Evolutionary conservation across 2,888 invertebrate genomes (phyloP).

Genomic region (Drosophila anceps): DNA sequence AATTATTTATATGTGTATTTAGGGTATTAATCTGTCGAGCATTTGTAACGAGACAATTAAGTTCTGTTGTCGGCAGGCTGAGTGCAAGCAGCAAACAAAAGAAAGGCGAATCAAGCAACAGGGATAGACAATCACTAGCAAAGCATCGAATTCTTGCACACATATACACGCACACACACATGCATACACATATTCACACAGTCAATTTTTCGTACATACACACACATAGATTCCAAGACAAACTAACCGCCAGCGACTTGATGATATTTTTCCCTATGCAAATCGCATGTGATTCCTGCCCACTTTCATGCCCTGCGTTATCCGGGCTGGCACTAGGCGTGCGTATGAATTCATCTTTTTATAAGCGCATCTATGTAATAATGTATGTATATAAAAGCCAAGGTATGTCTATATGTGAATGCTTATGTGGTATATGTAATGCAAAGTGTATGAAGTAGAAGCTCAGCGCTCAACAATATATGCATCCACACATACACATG

Average conservation of each 20-base stretch:
- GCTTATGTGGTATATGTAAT: conserved; percentile 40
- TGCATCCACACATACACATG: not conserved
- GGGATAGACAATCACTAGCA: conserved; percentile 70
- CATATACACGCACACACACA: conserved; percentile 17
- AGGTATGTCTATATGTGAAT: conserved; percentile 4
- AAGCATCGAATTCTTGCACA: conserved; percentile 72
- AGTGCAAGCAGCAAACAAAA: conserved; percentile 63
- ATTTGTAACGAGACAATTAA: not conserved
- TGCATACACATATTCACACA: conserved; percentile 3
- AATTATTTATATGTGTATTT: too few relatives aligned
- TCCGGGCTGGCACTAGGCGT: conserved; percentile 62
- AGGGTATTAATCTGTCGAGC: conserved; percentile 16
- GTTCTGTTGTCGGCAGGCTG: conserved; percentile 40
- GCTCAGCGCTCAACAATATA: conserved; percentile 39
- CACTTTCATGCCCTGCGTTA: conserved; percentile 6
- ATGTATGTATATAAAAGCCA: conserved; percentile 12
- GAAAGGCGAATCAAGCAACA: conserved; percentile 65
- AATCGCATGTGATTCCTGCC: conserved; percentile 69
- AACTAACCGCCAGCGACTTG: conserved; percentile 60
- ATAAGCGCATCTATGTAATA: conserved; percentile 17
- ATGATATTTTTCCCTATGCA: conserved; percentile 73
- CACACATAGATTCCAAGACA: conserved; percentile 28
- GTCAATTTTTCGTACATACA: conserved; percentile 17
- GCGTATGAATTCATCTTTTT: conserved; percentile 70
- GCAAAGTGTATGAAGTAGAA: conserved; percentile 54